Base-by-base conservation (phyloP, 2,113 vertebrate species). In the Nansenia antarctica region DNA sequence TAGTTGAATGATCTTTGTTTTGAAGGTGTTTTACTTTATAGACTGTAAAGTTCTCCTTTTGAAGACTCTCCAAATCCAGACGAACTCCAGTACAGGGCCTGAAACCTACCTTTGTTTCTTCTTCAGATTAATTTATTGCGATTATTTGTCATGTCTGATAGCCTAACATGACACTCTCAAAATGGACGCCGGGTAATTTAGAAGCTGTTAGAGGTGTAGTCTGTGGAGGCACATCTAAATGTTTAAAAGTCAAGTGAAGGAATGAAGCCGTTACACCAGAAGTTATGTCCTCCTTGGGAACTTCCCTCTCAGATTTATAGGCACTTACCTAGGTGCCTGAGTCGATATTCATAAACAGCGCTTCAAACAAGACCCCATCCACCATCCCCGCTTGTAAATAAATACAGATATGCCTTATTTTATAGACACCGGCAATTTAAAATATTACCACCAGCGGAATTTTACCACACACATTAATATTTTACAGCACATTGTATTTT, bases 271-370 rank as follows among this genome's bases (percentile, higher is more conserved):
- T 90, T 79, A 87, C 80, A 82, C 76, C 81, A 82, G 71, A 90
- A 89, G 87, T 92, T 88, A 91, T 89, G 88, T 89, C 86, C 88
- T 89, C 86, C 79, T 88, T 81, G 85, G 85, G 81, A 90, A 88
- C 88, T 88, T 90, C 82, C 76, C 78, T 76, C 34, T 0, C 70
- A 86, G 87, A 92, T 93, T 92, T 91, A 93, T 89, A 81, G 87
- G 85, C 90, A 93, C 89, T 93, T 91, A 90, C 89, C 86, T 79
- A 74, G 83, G 77, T 89, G 88, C 84, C 82, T 67, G 76, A 90
- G 90, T 92, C 80, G 84, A 90, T 88, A 88, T 93, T 92, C 88
- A 93, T 93, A 91, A 92, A 92, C 87, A 88, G 74, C 84, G 87
- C 90, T 90, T 90, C 87, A 90, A 90, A 91, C 88, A 90, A 89